A percentile compares a stretch with the other conserved stretches of the same genome.
Evolutionary conservation across 2,113 vertebrate genomes (phyloP).

Genomic region (Dolichotis patagonum): DNA sequence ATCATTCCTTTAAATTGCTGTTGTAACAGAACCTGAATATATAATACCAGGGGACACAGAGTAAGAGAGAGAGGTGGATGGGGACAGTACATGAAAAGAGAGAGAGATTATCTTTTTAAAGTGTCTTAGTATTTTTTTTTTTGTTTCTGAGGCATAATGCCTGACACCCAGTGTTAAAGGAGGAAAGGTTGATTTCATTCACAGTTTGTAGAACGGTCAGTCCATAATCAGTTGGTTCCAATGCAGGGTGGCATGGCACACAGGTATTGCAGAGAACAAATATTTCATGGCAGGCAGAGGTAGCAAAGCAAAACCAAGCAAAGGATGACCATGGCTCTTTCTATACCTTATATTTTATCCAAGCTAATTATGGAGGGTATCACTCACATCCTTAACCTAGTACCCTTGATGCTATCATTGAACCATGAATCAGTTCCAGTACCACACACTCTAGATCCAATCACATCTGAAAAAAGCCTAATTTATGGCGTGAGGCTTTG

Average conservation of each 20-base stretch:
- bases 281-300: no score
- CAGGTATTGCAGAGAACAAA: not conserved
- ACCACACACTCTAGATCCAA: not conserved
- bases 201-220: no score
- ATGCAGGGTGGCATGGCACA: no score
- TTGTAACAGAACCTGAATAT: not conserved
- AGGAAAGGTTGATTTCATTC: no score
- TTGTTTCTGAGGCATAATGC: not conserved
- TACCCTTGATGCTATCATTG: not conserved
- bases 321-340: not conserved
- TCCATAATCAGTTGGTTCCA: no score
- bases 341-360: not conserved
- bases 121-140: no score
- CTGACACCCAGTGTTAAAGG: not conserved
- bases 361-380: not conserved
- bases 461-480: not conserved
- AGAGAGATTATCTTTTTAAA: not conserved
- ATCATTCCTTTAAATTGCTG: not conserved
- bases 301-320: not conserved
- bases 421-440: not conserved
- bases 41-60: not conserved
- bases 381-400: not conserved
- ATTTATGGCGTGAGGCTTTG: no score
- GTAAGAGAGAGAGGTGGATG: not conserved
- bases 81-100: accelerated